phyloP scores from a whole-genome alignment of 2,888 invertebrate species.

The Dasysyrphus tricinctus region DNA sequence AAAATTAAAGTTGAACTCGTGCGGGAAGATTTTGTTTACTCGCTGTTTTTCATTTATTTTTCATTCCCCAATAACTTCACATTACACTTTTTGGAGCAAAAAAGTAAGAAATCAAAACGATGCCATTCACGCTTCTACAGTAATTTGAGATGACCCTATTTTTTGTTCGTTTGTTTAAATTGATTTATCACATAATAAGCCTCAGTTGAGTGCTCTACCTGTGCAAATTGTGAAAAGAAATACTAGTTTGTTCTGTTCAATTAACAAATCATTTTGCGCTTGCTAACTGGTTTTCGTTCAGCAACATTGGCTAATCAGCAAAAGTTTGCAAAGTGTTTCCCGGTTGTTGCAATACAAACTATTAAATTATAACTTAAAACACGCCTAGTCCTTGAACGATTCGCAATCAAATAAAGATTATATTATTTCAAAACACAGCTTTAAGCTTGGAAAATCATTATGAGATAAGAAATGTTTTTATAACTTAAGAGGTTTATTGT shows the following conservation, averaged over 20 bases:
- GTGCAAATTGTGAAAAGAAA: constrained; percentile 34
- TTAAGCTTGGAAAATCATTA: neutral
- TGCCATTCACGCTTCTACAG: neutral
- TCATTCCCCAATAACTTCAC: neutral
- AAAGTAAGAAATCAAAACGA: constrained; percentile 33
- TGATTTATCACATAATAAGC: neutral
- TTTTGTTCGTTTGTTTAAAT: neutral
- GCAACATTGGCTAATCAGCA: constrained; percentile 13
- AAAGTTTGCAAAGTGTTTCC: constrained; percentile 23
- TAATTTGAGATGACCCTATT: constrained; percentile 12
- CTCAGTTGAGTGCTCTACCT: neutral
- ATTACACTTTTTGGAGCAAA: constrained; percentile 3
- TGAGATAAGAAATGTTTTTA: neutral
- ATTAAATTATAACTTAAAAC: neutral
- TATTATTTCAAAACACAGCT: neutral
- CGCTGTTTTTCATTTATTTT: constrained; percentile 2
- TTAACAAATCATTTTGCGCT: constrained; percentile 39
- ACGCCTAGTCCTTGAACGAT: neutral
- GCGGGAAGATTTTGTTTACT: constrained; percentile 36
- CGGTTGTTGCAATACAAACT: constrained; percentile 16
- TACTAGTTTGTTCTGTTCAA: constrained; percentile 34
- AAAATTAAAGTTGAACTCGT: constrained; percentile 17
- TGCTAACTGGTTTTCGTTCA: constrained; percentile 43
- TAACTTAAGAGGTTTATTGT: neutral
- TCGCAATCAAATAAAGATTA: neutral